Evolutionary conservation across 2,797 vertebrate genomes (phyloP).

Genomic region (Lophura swinhoii): DNA sequence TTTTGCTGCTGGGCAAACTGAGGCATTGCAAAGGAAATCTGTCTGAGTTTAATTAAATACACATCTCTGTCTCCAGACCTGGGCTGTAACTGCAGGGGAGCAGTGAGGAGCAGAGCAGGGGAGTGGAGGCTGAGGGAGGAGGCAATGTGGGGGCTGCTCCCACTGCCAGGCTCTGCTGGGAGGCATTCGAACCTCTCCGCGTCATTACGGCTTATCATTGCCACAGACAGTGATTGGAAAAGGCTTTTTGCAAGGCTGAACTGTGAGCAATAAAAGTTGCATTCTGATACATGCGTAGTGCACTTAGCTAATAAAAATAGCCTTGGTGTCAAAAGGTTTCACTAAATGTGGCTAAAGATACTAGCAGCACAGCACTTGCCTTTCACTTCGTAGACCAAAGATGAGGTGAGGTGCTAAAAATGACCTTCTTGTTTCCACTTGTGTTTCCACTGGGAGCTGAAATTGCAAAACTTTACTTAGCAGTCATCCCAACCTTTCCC

Average conservation of each 20-base stretch:
- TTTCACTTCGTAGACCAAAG: slow-evolving; percentile 22
- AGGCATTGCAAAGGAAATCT: not conserved
- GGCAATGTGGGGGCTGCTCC: not conserved
- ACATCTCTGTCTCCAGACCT: not conserved
- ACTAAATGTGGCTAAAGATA: slow-evolving; percentile 73
- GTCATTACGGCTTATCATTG: slow-evolving; percentile 75
- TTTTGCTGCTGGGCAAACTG: not conserved
- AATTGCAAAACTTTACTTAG: slow-evolving; percentile 1
- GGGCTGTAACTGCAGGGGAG: not conserved
- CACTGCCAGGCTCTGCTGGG: slow-evolving; percentile 60
- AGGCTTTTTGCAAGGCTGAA: slow-evolving; percentile 79
- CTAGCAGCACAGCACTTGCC: slow-evolving; percentile 57
- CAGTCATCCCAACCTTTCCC: not conserved
- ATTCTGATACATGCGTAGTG: slow-evolving; percentile 70
- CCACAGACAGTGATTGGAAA: slow-evolving; percentile 75
- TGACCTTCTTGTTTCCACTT: slow-evolving; percentile 55
- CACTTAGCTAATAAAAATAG: slow-evolving; percentile 82
- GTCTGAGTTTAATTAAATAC: not conserved
- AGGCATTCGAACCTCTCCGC: slow-evolving; percentile 47
- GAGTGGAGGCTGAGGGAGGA: not conserved
- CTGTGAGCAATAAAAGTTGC: slow-evolving; percentile 78
- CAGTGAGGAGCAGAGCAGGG: not conserved
- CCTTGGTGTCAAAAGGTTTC: slow-evolving; percentile 81
- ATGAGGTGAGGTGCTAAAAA: slow-evolving; percentile 72
- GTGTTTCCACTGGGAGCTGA: slow-evolving; percentile 53